Base-by-base conservation (phyloP, 1,140 invertebrate species). In the Achroia grisella region DNA sequence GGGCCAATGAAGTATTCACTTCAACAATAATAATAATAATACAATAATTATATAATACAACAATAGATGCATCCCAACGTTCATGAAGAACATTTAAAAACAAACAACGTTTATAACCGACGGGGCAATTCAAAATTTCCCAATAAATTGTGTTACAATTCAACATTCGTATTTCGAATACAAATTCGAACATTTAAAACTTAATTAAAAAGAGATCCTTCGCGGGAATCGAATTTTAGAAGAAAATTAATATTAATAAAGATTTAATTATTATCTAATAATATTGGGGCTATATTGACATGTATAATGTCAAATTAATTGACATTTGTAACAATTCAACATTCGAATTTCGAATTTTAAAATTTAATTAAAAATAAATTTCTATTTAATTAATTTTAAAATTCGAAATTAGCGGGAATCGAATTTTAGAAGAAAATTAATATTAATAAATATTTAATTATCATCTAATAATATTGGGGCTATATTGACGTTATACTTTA, bases 201-300 rank as follows among this genome's bases (percentile, higher is more conserved):
- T 76, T 71, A 76, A 73, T 65, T 49, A 63, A 46, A 66, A 76
- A 79, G 75, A 78, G 76, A 85, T 81, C 77, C 71, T 61, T 79
- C 66, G 37, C 39, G 52, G 72, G 75, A 85, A 82, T 80, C 76
- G 60, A 36, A 36, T 33, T 27, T 30, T 35, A 40, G 39, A 31
- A 35, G 31, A 36, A 48, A 40, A 48, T 35, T 40, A 41, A 48
- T 48, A 12, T n/a, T 32, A 47, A 47, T 45, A 39, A 45, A 45
- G 11, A 28, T 61, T 56, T 44, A 53, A 44, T 44, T 51, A 52
- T 28, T 39, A 51, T 33, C 39, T 48, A 50, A 44, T 34, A 41
- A 42, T 40, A 52, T 23, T 2, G 17, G 17, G 17, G 17, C 17
- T 23, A 23, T 23, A 23, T 23, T 23, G 17, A 23, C 17, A 23